A percentile compares a stretch with the other conserved stretches of the same genome.
These are phyloP conservation scores for Pseudochromis fuscus DNA, from an alignment of 2,797 vertebrate species.

Conservation along the genomic window DNA sequence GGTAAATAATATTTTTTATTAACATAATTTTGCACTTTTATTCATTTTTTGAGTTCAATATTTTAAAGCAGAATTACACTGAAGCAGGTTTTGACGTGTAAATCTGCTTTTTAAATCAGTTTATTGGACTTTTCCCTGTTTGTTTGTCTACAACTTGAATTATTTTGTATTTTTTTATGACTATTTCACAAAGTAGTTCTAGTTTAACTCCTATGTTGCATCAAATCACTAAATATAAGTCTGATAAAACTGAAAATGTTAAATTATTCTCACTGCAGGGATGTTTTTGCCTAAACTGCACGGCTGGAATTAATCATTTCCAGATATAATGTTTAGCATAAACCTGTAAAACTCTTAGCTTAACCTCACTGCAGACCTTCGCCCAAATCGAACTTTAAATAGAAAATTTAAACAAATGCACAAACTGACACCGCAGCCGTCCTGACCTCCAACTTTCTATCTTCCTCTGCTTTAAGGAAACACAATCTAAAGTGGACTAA, in stretches of 20 bases:
- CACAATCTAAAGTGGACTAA: neutral
- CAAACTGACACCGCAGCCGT: neutral
- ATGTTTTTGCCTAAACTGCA: slow-evolving; percentile 4
- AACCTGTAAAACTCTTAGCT: neutral
- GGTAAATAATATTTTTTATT: no score
- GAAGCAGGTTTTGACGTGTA: neutral
- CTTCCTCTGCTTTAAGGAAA: slow-evolving; percentile 18
- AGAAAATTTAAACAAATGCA: neutral
- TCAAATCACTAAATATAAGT: no score
- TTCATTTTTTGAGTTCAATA: no score
- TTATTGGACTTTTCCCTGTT: no score
- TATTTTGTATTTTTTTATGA: neutral
- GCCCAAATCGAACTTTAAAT: slow-evolving; percentile 8
- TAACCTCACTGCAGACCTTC: slow-evolving; percentile 13
- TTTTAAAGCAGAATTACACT: no score
- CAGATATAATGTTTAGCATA: neutral
- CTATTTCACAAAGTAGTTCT: neutral
- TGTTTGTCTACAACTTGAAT: no score
- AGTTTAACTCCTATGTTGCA: neutral
- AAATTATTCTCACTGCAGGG: neutral
- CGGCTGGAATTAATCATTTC: neutral
- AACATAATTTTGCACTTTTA: no score
- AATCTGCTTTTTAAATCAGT: neutral
- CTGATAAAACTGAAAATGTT: neutral
- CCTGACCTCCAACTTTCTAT: slow-evolving; percentile 34